Evolutionary conservation across 2,888 invertebrate genomes (phyloP).

Genomic region (Lochmaea crataegi): DNA sequence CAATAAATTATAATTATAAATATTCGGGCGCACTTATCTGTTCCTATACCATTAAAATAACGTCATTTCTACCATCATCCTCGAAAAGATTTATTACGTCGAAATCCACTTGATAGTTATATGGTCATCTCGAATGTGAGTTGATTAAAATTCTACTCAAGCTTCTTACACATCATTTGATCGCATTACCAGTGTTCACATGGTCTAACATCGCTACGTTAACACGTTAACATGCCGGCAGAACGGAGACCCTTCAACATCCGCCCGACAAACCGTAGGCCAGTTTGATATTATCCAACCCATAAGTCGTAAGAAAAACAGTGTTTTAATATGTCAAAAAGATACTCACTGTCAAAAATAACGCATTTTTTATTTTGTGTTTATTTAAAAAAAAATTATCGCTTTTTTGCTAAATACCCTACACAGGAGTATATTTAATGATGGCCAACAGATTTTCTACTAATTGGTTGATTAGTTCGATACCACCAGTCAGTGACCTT

Average conservation of each 20-base stretch:
- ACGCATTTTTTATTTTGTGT: too few species aligned
- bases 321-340: too few species aligned
- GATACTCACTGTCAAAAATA: too few species aligned
- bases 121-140: conserved; percentile 42
- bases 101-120: conserved; percentile 27
- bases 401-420: too few species aligned
- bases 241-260: conserved; percentile 42
- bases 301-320: too few species aligned
- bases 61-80: conserved; percentile 6
- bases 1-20: background rate
- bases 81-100: conserved; percentile 16
- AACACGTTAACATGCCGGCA: conserved; percentile 32
- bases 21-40: background rate
- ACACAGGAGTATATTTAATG: too few species aligned
- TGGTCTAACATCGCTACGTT: conserved; percentile 47
- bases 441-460: too few species aligned
- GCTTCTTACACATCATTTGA: conserved; percentile 65
- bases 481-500: too few species aligned
- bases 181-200: conserved; percentile 59
- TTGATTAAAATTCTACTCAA: conserved; percentile 54
- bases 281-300: background rate
- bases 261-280: conserved; percentile 35
- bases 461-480: too few species aligned
- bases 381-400: too few species aligned
- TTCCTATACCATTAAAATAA: background rate